Base-by-base conservation (phyloP, 2,113 vertebrate species). In the Seriola dumerili region DNA sequence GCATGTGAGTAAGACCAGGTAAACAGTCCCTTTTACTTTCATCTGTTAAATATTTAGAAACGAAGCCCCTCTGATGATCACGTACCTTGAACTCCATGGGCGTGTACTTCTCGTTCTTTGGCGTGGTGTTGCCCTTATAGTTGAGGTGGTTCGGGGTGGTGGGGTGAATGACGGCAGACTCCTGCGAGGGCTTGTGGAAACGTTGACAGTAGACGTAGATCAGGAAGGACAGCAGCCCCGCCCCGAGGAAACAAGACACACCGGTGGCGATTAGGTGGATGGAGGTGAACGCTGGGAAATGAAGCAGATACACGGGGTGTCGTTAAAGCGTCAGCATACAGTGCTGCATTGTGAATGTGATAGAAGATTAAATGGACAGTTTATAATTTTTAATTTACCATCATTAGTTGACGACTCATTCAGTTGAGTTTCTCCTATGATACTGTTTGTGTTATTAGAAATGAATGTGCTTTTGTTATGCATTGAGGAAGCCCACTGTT, bases 51-150 rank as follows among this genome's bases (percentile, higher is more conserved):
- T 9, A 66, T 80, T 48, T 34, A 21, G 19, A 21, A 5, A 19
- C 4, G 12, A n/a, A 76, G 40, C n/a, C 6, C 0, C 32, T 25
- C 12, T 4, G 5, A 5, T 0, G 17, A 57, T 40, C 4, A 3
- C 36, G 1, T 87, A 99, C 98, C 97, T 99, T 99, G 94, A 99
- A 99, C 94, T 99, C 98, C 98, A 99, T 99, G 71, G 98, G 98
- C 29, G 97, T 99, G 95, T 99, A 99, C 91, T 99, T 99, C 94
- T 99, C 98, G 0, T 99, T 99, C 96, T 99, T 99, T 92, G 98
- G 97, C 10, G 98, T 99, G 86, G 97, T 96, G 93, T 97, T 98
- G 78, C 97, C 96, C 92, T 99, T 99, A 95, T 99, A 99, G 93
- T 97, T 98, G 81, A 99, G 96, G 89, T 99, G 98, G 95, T 99